Evolutionary conservation across 2,797 vertebrate species (phyloP), one percentile per base, ranked within the genome.

Genomic region (Vireo griseus): DNA sequence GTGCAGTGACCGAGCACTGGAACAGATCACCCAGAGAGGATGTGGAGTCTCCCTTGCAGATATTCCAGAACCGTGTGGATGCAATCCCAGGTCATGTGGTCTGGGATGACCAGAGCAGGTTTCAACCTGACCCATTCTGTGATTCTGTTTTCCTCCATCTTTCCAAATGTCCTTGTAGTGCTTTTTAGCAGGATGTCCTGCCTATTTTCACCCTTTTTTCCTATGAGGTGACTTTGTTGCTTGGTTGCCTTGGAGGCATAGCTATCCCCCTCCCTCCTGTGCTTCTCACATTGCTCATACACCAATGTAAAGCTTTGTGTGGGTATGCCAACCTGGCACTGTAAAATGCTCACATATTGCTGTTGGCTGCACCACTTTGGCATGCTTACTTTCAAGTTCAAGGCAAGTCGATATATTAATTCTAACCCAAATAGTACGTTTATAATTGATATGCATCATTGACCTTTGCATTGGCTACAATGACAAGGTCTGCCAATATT

Each of bases 1-100:
- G 21, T 35, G 12, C 18, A 20, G 25, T n/a, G 10, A 47, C 8
- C 0, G 0, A 2, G 1, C 33, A 4, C 31, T 28, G 40, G 40
- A 48, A 28, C 10, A 54, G 54, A 40, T 22, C 1, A 8, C 10
- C 6, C 25, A 54, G 61, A 28, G 31, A 81, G 26, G 26, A 0
- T 26, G 18, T 35, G 26, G 5, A 42, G 9, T 42, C 8, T 67
- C 18, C 18, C 6, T 61, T 28, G 47, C 18, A 54, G 35, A 37
- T 9, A 20, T 28, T 17, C 31, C 16, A n/a, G 31, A 48, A 61
- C 13, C 1, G 0, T 24, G 2, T 61, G 40, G 13, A 24, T 52
- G 22, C 13, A 20, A 7, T 19, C 16, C 10, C 11, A 16, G 11
- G 2, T 3, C 5, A 2, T 13, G 14, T 54, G 5, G 8, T 59